Percentiles rank a stretch among this genome's conserved stretches.
phyloP scores from a whole-genome alignment of 2,888 invertebrate genomes.

The Rhagophthalmus giganteus region DNA sequence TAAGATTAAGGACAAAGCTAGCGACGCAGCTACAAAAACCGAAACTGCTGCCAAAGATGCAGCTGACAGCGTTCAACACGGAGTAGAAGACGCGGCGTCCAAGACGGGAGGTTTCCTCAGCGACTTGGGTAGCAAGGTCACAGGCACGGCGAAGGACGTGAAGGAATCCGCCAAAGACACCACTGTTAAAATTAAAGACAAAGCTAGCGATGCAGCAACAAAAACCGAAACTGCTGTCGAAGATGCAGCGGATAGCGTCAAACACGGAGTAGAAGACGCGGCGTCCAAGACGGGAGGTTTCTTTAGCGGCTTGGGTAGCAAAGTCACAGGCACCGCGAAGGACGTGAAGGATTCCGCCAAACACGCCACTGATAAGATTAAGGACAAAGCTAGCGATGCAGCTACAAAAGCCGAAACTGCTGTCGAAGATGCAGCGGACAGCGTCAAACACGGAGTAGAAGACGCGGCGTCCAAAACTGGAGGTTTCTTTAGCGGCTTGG shows the following conservation, averaged over 20 bases:
- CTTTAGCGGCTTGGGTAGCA: not conserved
- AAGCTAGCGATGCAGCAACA: slow-evolving; percentile 7
- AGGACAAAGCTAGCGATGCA: slow-evolving; percentile 4
- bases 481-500: too few species aligned
- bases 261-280: not conserved
- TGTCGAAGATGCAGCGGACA: too few species aligned
- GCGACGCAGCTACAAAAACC: not conserved
- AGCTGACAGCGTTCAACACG: not conserved
- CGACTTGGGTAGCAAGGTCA: not conserved
- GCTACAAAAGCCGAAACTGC: slow-evolving; percentile 5
- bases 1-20: not conserved
- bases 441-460: not conserved
- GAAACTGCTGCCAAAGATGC: not conserved
- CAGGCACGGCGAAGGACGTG: slow-evolving; percentile 1
- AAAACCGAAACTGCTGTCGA: slow-evolving; percentile 31
- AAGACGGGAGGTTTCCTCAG: not conserved
- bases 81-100: not conserved
- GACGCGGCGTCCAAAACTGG: too few species aligned
- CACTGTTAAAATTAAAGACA: slow-evolving; percentile 1
- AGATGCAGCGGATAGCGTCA: slow-evolving; percentile 29
- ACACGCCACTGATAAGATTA: not conserved
- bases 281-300: not conserved
- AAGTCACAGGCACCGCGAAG: not conserved
- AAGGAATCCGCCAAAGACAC: slow-evolving; percentile 10
- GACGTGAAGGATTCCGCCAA: not conserved